Evolutionary conservation across 2,113 vertebrate species (phyloP).

Genomic region (Caranx melampygus): DNA sequence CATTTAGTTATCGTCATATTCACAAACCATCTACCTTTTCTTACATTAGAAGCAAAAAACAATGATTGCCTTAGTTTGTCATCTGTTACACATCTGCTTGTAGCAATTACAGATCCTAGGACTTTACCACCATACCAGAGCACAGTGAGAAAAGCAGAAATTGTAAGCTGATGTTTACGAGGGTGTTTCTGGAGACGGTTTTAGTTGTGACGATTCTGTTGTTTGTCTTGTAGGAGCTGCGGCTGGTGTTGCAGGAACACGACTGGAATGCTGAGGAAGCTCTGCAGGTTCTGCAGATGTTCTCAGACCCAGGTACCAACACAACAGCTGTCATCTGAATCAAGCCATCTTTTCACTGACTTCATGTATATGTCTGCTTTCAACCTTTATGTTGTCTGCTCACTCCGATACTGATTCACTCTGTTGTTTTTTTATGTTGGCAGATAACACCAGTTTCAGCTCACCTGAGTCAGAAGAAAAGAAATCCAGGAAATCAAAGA

Average conservation of each 20-base stretch:
- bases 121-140: not conserved
- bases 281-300: slow-evolving; percentile 88
- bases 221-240: slow-evolving; percentile 86
- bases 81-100: not conserved
- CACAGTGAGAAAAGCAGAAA: not conserved
- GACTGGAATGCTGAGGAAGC: slow-evolving; percentile 92
- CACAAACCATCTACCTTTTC: not conserved
- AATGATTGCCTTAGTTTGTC: not conserved
- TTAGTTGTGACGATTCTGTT: not conserved
- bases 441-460: slow-evolving; percentile 55
- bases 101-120: not conserved
- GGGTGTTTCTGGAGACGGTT: not conserved
- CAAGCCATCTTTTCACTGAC: not conserved
- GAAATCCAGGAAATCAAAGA: slow-evolving; percentile 35
- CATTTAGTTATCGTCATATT: not conserved
- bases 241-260: slow-evolving; percentile 91
- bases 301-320: slow-evolving; percentile 84
- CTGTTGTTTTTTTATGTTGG: not conserved
- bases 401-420: not conserved
- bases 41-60: no score
- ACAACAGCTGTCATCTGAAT: not conserved
- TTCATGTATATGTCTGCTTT: not conserved
- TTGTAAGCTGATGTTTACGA: not conserved
- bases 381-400: not conserved
- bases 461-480: slow-evolving; percentile 44